Evolutionary conservation across 30 jellyfish, hydroid and myxozoan genomes (phyloP), one percentile per base, ranked within the genome.

Genomic region (Hydractinia symbiolongicarpus): DNA sequence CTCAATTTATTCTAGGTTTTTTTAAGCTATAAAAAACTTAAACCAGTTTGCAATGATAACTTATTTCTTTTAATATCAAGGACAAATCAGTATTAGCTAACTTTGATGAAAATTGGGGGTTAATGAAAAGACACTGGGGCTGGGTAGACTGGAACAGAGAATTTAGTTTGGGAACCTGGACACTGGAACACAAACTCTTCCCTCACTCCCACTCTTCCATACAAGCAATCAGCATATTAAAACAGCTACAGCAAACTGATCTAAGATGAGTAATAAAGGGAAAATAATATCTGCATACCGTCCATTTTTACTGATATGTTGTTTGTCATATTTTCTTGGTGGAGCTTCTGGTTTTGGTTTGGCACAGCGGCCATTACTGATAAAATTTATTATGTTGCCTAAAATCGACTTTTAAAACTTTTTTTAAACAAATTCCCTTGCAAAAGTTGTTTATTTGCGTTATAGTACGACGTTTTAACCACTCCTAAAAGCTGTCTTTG

Each of bases 151-250:
- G 85, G 85, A 71, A 71, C 80, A 71, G 80, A 71, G 61, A 51
- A 64, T 64, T 64, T 5, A 74, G 15, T 64, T 6, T 5, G 15
- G 85, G 85, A 77, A 77, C 77, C 85, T 77, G 85, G 85, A 77
- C 85, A 77, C 85, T 77, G 85, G 85, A 61, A 77, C 85, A 77
- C 85, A 77, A 77, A n/a, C 85, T 77, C 85, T 77, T 77, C 85
- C 85, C 85, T 77, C 80, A 20, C 85, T 66, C 10, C 85, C 85
- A 77, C 40, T 57, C 76, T 77, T 60, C 60, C 15, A 44, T 55
- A 56, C 79, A 77, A 49, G 2, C 44, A 30, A 30, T 30, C 44
- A 30, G 44, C 44, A 30, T 30, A 30, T 30, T 0, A 30, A 30
- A 30, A 30, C 44, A 30, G 51, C 9, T 74, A 10, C 13, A 74